Evolutionary conservation across 2,797 vertebrate genomes (phyloP), one percentile per base, ranked within the genome.

Genomic region (Gymnoscopelus braueri): DNA sequence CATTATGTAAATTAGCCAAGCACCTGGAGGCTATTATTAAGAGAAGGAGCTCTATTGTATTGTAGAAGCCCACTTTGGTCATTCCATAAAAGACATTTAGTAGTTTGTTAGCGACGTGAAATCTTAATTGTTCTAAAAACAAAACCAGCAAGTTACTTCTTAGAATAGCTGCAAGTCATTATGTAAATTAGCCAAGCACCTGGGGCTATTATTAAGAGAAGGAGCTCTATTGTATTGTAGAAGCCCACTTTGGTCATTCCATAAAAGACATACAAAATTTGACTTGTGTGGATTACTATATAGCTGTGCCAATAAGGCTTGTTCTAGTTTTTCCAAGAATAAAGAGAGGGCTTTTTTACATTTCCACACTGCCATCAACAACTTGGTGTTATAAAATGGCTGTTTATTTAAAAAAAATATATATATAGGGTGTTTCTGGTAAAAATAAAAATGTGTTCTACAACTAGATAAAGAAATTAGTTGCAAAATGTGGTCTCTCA

Each of bases 61-160:
- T 23, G 26, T 6, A 44, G 7, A 8, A 12, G 7, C 53, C 23
- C 3, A 8, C 3, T 11, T 14, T 14, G 24, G 60, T 50, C 4
- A 49, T 29, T 29, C 26, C 5, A 26, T 13, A 12, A 19, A 39
- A 60, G n/a, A 47, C 14, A 8, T n/a, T n/a, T n/a, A n/a, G n/a
- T n/a, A n/a, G n/a, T n/a, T n/a, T n/a, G n/a, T n/a, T n/a, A n/a
- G n/a, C n/a, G n/a, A n/a, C n/a, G n/a, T n/a, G n/a, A n/a, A n/a
- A n/a, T n/a, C n/a, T n/a, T n/a, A n/a, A n/a, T n/a, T n/a, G n/a
- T n/a, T n/a, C n/a, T n/a, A n/a, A n/a, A n/a, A n/a, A 83, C 79
- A 88, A 77, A 78, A 79, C 70, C 77, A 83, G 78, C 79, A 32
- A 74, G 79, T 63, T 76, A 57, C 49, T 60, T 60, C 47, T 72